phyloP scores from a whole-genome alignment of 1,140 invertebrate genomes.

The Drosophila jambulina region DNA sequence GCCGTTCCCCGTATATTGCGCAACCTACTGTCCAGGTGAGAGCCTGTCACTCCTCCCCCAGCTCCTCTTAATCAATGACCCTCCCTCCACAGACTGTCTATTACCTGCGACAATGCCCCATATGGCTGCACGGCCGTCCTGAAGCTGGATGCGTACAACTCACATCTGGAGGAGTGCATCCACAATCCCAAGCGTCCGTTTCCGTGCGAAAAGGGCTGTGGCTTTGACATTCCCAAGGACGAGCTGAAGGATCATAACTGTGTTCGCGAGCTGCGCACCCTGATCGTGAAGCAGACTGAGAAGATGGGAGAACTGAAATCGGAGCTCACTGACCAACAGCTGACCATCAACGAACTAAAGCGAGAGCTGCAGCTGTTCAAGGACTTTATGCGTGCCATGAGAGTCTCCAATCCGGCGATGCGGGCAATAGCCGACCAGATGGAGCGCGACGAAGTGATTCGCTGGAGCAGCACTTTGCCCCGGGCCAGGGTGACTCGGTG shows the following conservation, averaged over 20 bases:
- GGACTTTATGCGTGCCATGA: constrained; percentile 96
- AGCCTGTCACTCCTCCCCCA: constrained; percentile 7
- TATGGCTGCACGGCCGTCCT: constrained; percentile 94
- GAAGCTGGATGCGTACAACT: constrained; percentile 93
- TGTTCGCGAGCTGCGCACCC: constrained; percentile 92
- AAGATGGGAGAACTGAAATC: constrained; percentile 94
- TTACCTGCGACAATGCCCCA: constrained; percentile 95
- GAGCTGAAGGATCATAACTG: constrained; percentile 98
- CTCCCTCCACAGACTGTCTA: constrained; percentile 88
- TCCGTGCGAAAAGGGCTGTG: constrained; percentile 96
- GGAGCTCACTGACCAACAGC: constrained; percentile 93
- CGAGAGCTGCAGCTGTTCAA: constrained; percentile 93
- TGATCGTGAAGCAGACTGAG: constrained; percentile 94
- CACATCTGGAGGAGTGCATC: constrained; percentile 96
- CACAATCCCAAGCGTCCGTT: constrained; percentile 97
- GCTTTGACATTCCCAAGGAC: constrained; percentile 97
- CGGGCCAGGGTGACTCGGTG: constrained; percentile 96
- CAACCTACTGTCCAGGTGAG: constrained; percentile 93
- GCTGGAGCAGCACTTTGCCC: constrained; percentile 94
- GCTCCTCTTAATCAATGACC: neutral
- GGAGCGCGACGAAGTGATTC: constrained; percentile 96
- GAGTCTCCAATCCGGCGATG: constrained; percentile 95
- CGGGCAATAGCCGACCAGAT: constrained; percentile 95
- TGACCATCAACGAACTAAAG: constrained; percentile 95
- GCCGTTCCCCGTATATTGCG: constrained; percentile 96